Evolutionary conservation across 2,888 invertebrate genomes (phyloP).

Genomic region (Pachymerium ferrugineum): DNA sequence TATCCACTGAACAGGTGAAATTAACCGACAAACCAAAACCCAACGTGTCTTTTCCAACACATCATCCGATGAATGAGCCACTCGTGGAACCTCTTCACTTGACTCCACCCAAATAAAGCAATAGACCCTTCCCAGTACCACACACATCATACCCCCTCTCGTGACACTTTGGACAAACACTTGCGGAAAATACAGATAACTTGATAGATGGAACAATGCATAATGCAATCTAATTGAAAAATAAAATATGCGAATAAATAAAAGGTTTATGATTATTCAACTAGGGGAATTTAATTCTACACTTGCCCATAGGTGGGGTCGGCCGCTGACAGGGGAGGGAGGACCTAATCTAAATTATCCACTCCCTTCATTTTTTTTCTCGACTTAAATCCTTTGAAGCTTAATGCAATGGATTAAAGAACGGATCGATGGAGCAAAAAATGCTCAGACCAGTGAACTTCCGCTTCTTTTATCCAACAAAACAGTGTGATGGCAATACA

Average conservation of each 20-base stretch:
- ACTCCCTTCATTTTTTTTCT: neutral
- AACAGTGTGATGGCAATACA: neutral
- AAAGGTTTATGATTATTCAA: neutral
- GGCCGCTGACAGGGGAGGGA: neutral
- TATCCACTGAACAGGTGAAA: neutral
- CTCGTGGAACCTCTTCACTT: neutral
- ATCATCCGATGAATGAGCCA: neutral
- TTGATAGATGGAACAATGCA: neutral
- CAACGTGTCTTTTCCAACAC: neutral
- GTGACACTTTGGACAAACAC: neutral
- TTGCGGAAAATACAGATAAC: too few species aligned
- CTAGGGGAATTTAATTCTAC: neutral
- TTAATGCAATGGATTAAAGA: neutral
- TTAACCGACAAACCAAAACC: neutral
- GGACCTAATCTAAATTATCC: neutral
- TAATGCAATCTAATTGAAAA: neutral
- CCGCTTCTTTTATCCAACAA: neutral
- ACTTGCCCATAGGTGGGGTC: neutral
- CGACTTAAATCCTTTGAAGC: conserved; percentile 4
- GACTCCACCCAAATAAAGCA: neutral
- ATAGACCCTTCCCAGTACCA: neutral
- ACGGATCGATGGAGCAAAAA: neutral
- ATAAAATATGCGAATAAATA: neutral
- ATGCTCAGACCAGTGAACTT: neutral
- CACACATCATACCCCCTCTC: neutral